Conservation (phyloP, 2,888 invertebrate species). For the Eupeodes luniger region DNA sequence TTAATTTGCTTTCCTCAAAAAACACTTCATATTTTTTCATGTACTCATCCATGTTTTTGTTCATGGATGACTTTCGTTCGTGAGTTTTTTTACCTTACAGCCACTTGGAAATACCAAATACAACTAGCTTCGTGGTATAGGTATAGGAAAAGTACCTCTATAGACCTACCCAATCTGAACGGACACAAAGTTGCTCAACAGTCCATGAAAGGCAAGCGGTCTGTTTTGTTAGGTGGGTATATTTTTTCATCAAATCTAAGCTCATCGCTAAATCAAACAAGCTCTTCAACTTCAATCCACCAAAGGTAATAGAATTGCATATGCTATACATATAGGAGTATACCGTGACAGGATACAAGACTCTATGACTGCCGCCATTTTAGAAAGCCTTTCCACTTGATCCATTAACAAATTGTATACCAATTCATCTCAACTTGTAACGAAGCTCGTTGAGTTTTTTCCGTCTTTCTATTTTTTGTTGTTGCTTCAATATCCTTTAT, state of each 20-base stretch:
- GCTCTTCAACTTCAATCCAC: constrained; percentile 31
- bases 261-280: constrained; percentile 56
- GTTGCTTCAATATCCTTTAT: constrained; percentile 11
- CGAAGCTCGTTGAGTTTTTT: constrained; percentile 41
- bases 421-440: constrained; percentile 61
- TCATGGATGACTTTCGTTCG: no score
- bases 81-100: no score
- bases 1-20: no score
- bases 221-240: neutral
- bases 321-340: no score
- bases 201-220: constrained; percentile 18
- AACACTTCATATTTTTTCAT: no score
- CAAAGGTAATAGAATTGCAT: neutral
- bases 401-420: constrained; percentile 74
- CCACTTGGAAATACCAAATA: no score
- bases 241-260: constrained; percentile 24
- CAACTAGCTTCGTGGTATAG: no score
- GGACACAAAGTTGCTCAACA: constrained; percentile 63
- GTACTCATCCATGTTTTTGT: no score
- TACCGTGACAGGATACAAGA: neutral
- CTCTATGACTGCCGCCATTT: constrained; percentile 49
- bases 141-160: neutral
- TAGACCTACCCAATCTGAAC: constrained; percentile 6
- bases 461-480: constrained; percentile 12
- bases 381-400: constrained; percentile 65